phyloP scores from a whole-genome alignment of 1,140 invertebrate genomes.

The Pomacea maculata region DNA sequence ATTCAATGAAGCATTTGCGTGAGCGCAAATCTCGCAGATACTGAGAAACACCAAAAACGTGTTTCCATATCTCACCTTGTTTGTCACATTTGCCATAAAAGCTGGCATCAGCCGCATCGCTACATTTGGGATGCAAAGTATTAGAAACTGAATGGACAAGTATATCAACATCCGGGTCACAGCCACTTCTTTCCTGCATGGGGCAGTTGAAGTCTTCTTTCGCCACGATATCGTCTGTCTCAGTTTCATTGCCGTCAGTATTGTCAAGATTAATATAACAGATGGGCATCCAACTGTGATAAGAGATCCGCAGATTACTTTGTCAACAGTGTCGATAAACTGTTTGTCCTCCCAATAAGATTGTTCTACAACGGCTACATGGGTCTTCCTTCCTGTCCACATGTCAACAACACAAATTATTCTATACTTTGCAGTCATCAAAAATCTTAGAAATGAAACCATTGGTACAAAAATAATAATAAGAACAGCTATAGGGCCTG shows the following conservation, averaged over 20 bases:
- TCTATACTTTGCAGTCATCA: background rate
- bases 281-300: background rate
- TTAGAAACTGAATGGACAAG: background rate
- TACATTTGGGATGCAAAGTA: background rate
- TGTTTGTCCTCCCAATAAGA: background rate
- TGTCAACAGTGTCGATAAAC: background rate
- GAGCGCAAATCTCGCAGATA: background rate
- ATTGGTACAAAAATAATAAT: background rate
- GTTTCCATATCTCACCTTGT: background rate
- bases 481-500: background rate
- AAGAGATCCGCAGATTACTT: background rate
- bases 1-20: background rate
- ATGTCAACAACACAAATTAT: background rate
- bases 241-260: background rate
- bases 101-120: background rate
- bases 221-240: background rate
- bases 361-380: background rate
- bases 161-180: background rate
- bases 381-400: background rate
- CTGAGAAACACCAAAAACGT: background rate
- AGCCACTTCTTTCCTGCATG: background rate
- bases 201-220: background rate
- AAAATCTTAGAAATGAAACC: background rate
- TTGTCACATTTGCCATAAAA: background rate
- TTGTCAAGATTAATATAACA: background rate